These are phyloP conservation scores for Boloria euphrosyne DNA, from an alignment of 2,888 invertebrate genomes.

Conservation along the genomic window DNA sequence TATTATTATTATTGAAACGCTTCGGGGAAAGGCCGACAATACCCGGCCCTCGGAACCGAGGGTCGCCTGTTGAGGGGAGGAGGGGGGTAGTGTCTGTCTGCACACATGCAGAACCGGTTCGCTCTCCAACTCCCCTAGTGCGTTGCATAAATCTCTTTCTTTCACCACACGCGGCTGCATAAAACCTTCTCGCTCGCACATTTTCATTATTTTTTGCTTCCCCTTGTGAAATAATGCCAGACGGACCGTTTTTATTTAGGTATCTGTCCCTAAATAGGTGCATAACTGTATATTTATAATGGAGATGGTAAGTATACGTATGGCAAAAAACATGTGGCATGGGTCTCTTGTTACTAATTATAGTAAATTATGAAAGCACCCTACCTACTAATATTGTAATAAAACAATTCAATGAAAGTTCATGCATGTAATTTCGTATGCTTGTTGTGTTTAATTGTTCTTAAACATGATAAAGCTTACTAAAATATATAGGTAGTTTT, in stretches of 20 bases:
- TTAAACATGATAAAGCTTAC: no score
- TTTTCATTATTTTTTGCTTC: conserved; percentile 79
- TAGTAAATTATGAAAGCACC: conserved; percentile 32
- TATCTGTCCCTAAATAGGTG: conserved; percentile 64
- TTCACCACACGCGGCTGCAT: conserved; percentile 71
- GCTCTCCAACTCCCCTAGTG: conserved; percentile 75
- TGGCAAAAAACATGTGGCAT: conserved; percentile 50
- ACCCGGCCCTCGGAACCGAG: conserved; percentile 71
- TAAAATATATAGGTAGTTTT: no score
- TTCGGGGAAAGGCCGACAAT: conserved; percentile 73
- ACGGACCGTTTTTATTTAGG: conserved; percentile 72
- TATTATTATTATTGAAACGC: conserved; percentile 76
- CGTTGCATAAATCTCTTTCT: conserved; percentile 66
- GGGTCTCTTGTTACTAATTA: conserved; percentile 50
- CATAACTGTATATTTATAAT: conserved; percentile 51
- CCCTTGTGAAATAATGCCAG: conserved; percentile 77
- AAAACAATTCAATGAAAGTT: conserved; percentile 10
- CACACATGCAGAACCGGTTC: conserved; percentile 81
- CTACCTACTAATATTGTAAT: conserved; percentile 28
- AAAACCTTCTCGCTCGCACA: conserved; percentile 68
- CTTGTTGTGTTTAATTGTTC: background rate
- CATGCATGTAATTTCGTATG: conserved; percentile 17
- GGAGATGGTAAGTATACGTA: conserved; percentile 59
- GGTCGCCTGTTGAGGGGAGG: conserved; percentile 76
- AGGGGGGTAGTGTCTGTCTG: conserved; percentile 69